These are phyloP conservation scores for Rhinoderma darwinii DNA, from an alignment of 2,113 vertebrate species.

Conservation along the genomic window DNA sequence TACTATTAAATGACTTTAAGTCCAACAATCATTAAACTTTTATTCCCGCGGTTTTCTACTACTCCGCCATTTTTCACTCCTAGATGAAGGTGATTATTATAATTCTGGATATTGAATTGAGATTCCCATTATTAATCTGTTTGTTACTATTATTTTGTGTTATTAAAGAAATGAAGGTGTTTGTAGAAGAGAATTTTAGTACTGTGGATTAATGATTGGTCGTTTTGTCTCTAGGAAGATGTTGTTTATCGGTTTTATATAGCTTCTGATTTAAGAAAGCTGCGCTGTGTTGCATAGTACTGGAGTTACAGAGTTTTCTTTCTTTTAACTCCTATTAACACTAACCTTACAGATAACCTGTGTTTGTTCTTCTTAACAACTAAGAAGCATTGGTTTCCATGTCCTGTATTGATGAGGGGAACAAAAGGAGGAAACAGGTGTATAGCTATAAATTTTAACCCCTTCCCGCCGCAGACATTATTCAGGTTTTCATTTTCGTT, in stretches of 20 bases:
- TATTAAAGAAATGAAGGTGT: not conserved
- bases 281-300: not conserved
- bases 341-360: no score
- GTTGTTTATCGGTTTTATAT: not conserved
- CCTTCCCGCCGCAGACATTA: no score
- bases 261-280: not conserved
- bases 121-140: slow-evolving; percentile 4
- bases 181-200: not conserved
- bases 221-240: not conserved
- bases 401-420: no score
- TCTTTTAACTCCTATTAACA: not conserved
- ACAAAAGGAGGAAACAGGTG: no score
- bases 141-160: not conserved
- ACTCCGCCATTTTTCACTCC: slow-evolving; percentile 12
- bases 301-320: not conserved
- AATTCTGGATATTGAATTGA: slow-evolving; percentile 28
- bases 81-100: slow-evolving; percentile 40
- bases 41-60: slow-evolving; percentile 6
- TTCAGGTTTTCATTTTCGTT: no score
- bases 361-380: no score
- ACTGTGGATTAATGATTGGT: not conserved
- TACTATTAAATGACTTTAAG: slow-evolving; percentile 48
- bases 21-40: slow-evolving; percentile 45
- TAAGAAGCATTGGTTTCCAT: no score
- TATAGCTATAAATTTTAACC: no score